Evolutionary conservation across 92 coral and sea anemone genomes (phyloP).

Genomic region (Umimayanthus kanabou): DNA sequence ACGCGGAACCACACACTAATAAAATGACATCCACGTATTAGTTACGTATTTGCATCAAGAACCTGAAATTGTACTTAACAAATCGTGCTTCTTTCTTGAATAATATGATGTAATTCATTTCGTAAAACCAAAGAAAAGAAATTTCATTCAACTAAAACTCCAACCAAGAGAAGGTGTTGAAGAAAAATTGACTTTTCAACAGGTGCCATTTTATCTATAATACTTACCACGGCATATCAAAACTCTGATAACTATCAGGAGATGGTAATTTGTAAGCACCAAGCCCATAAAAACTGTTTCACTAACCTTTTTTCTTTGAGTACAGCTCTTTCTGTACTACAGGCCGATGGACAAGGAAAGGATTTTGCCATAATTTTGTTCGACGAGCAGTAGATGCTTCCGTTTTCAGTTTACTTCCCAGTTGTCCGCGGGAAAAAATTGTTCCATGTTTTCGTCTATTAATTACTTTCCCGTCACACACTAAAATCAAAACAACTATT

Average conservation of each 20-base stretch:
- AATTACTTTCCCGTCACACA: not conserved
- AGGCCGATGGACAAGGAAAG: not conserved
- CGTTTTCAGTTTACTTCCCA: not conserved
- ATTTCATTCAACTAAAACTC: not conserved
- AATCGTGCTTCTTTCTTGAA: too few relatives aligned
- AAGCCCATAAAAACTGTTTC: not conserved
- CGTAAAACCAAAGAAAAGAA: not conserved
- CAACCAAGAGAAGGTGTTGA: not conserved
- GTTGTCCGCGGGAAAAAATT: not conserved
- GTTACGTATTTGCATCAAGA: too few relatives aligned
- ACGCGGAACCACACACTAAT: too few relatives aligned
- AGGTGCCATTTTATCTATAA: not conserved
- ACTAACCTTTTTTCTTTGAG: constrained; percentile 17
- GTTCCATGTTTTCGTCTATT: not conserved
- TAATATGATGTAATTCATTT: not conserved
- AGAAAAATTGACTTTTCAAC: not conserved
- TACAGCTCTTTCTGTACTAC: not conserved
- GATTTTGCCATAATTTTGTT: constrained; percentile 23
- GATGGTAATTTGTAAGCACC: not conserved
- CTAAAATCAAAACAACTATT: not conserved
- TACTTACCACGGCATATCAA: not conserved
- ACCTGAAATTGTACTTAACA: too few relatives aligned
- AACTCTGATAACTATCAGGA: not conserved
- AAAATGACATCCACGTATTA: too few relatives aligned
- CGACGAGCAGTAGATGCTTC: not conserved